Conservation (phyloP, 2,113 vertebrate species). For the Scopus umbretta region DNA sequence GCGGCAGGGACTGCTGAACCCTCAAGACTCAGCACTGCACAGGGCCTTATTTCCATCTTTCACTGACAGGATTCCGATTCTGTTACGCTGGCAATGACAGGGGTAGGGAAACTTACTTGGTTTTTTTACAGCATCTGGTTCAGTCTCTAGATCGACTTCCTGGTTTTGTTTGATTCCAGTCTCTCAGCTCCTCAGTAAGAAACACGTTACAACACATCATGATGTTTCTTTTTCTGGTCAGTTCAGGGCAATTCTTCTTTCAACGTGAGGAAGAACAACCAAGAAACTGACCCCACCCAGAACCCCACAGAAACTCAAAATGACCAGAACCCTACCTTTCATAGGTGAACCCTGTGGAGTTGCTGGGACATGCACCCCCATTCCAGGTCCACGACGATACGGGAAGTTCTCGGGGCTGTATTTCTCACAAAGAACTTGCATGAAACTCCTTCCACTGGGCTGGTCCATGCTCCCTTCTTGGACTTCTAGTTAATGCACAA, state of each 20-base stretch:
- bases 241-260: neutral
- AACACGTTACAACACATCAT: accelerated
- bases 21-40: neutral
- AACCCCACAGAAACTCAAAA: neutral
- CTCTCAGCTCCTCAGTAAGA: neutral
- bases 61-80: neutral
- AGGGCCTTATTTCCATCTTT: neutral
- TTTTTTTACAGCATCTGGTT: neutral
- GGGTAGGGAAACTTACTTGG: neutral
- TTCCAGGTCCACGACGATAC: constrained; percentile 89
- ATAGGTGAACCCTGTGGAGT: constrained; percentile 90
- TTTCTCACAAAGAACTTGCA: constrained; percentile 95
- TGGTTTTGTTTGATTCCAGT: neutral
- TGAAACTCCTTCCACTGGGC: constrained; percentile 87
- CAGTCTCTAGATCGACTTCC: neutral
- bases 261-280: neutral
- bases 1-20: neutral
- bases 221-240: neutral
- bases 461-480: constrained; percentile 82
- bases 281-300: neutral
- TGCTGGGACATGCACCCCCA: constrained; percentile 87
- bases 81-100: neutral
- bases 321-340: constrained; percentile 79
- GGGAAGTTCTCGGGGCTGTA: constrained; percentile 97
- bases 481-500: constrained; percentile 53